These are phyloP conservation scores for Turritopsis dohrnii DNA, from an alignment of 30 jellyfish, hydroid and myxozoan species.

Conservation along the genomic window DNA sequence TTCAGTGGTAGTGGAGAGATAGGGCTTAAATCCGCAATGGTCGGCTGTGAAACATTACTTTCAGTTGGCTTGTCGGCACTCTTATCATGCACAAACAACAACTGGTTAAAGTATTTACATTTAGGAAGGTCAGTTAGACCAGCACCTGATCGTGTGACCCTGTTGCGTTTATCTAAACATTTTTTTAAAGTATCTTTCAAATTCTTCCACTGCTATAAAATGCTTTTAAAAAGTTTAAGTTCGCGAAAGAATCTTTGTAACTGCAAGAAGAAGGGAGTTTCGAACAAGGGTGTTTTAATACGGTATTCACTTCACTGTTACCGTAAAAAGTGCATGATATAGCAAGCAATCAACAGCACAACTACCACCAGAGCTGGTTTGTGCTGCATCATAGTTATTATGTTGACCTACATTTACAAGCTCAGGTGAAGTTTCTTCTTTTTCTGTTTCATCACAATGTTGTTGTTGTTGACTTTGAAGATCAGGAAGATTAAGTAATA, in stretches of 20 bases:
- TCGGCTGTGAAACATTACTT: not conserved
- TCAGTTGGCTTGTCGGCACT: constrained; percentile 39
- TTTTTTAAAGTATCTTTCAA: constrained; percentile 24
- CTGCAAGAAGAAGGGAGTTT: no score
- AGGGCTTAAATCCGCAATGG: not conserved
- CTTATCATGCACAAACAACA: constrained; percentile 33
- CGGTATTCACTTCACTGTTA: no score
- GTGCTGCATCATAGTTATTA: no score
- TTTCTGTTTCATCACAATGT: no score
- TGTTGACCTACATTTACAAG: no score
- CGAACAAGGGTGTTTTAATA: no score
- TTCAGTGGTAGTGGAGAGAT: not conserved
- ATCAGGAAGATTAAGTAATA: not conserved
- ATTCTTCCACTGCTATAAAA: constrained; percentile 36
- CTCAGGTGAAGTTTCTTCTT: no score
- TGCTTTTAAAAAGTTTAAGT: no score
- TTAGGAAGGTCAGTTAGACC: constrained; percentile 36
- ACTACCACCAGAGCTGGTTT: no score
- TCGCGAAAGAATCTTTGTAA: no score
- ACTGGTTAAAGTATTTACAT: constrained; percentile 32
- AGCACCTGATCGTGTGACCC: constrained; percentile 45
- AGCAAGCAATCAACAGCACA: no score
- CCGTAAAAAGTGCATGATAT: no score
- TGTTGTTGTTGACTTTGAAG: not conserved
- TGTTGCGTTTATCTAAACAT: constrained; percentile 32